Evolutionary conservation across 2,888 invertebrate species (phyloP).

Genomic region (Drosophila glabriapex): DNA sequence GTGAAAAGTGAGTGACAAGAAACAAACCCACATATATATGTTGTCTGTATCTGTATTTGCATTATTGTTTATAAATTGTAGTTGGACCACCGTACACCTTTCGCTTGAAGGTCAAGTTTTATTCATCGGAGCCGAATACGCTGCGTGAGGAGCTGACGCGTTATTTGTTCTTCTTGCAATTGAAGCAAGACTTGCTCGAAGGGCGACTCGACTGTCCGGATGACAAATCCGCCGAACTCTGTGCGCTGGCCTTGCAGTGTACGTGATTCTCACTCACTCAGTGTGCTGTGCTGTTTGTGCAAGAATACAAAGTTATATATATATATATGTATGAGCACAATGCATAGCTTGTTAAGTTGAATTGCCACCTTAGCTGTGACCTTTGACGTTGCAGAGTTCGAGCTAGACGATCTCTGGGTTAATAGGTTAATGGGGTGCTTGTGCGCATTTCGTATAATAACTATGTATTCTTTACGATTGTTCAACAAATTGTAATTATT

Average conservation of each 20-base stretch:
- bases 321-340: conserved; percentile 21
- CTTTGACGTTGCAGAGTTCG: conserved; percentile 16
- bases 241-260: conserved; percentile 97
- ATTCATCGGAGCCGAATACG: conserved; percentile 98
- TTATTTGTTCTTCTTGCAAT: conserved; percentile 98
- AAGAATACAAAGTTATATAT: conserved; percentile 28
- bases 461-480: conserved; percentile 2
- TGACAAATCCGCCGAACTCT: conserved; percentile 94
- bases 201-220: conserved; percentile 96
- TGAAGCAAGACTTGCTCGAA: conserved; percentile 97
- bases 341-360: conserved; percentile 29
- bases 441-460: conserved; percentile 17
- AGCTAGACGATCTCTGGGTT: conserved; percentile 8
- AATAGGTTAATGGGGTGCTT: conserved; percentile 27
- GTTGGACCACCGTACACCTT: conserved; percentile 99
- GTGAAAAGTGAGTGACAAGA: conserved; percentile 92
- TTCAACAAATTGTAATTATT: background rate
- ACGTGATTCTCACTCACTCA: conserved; percentile 82
- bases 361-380: conserved; percentile 40
- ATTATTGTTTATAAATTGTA: conserved; percentile 74
- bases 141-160: conserved; percentile 98
- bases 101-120: conserved; percentile 98
- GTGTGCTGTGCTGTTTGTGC: conserved; percentile 23
- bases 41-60: background rate
- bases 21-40: background rate